Evolutionary conservation across 2,797 vertebrate genomes (phyloP), one percentile per base, ranked within the genome.

Genomic region (Typhlichthys subterraneus): DNA sequence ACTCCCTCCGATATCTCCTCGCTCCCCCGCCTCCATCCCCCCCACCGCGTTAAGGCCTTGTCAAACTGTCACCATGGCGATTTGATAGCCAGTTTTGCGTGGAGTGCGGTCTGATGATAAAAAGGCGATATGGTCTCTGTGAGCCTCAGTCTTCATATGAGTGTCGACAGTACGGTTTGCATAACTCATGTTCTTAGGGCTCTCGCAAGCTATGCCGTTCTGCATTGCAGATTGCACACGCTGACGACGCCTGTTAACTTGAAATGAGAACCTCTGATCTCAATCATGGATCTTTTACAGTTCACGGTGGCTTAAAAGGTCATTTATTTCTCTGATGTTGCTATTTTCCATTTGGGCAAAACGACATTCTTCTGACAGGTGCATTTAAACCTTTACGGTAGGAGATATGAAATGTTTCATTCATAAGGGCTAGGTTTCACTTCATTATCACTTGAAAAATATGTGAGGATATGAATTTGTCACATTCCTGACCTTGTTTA

Each of bases 11-110:
- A 7, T 29, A 29, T 29, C 61, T 63, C 57, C 65, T 77, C 69
- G 80, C 38, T 7, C 8, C 9, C 9, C 79, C 66, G 73, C 67
- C 47, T 38, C 4, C 23, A 29, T 42, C 7, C 38, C 38, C 38
- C 38, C 38, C 38, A 57, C 72, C 2, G 4, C 23, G 66, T 67
- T 70, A 65, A 57, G 70, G 72, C 47, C 57, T 50, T 70, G 45
- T 80, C 76, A 84, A 85, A 66, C 72, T 69, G 83, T 83, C 78
- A 7, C 0, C 49, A 67, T 64, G 64, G 45, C 17, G 67, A 67
- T 78, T 70, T 76, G 67, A 83, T 70, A 2, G 75, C 50, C 15
- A 10, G 69, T 47, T 46, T 72, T 29, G 23, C 23, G 23, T 2
- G 38, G 2, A 7, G 38, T 9, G 38, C 9, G n/a, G 19, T 11